Conservation (phyloP, 2,113 vertebrate species). For the Barbus barbus region DNA sequence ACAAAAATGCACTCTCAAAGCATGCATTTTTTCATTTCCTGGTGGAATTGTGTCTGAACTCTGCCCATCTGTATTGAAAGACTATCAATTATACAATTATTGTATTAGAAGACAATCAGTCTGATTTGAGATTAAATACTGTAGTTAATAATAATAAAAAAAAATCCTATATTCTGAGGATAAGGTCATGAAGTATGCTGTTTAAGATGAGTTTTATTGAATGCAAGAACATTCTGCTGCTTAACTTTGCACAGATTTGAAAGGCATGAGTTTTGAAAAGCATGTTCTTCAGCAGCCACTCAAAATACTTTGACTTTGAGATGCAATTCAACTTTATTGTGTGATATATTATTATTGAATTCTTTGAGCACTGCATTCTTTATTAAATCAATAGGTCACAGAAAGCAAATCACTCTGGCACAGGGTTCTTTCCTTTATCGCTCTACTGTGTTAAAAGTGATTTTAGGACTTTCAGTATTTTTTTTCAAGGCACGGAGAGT, state of each 20-base stretch:
- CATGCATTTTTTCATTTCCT: neutral
- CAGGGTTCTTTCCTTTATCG: neutral
- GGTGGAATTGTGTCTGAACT: neutral
- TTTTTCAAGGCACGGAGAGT: neutral
- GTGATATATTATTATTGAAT: slow-evolving; percentile 21
- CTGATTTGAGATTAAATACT: neutral
- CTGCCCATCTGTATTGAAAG: neutral
- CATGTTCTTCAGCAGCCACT: slow-evolving; percentile 2
- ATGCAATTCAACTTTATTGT: neutral
- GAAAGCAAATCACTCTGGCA: neutral
- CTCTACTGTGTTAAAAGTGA: neutral
- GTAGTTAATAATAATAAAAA: neutral
- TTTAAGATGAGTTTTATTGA: neutral
- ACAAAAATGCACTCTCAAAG: neutral
- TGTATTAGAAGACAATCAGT: neutral
- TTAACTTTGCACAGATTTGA: neutral
- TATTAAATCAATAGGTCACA: slow-evolving; percentile 15
- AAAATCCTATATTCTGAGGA: neutral
- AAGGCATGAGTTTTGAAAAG: neutral
- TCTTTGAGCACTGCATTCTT: neutral
- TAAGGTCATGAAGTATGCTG: neutral
- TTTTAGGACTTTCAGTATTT: neutral
- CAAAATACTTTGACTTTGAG: neutral
- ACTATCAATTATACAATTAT: neutral
- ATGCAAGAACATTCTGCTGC: neutral